Base-by-base conservation (phyloP, 2,797 vertebrate genomes). In the Amphiprion clarkii region DNA sequence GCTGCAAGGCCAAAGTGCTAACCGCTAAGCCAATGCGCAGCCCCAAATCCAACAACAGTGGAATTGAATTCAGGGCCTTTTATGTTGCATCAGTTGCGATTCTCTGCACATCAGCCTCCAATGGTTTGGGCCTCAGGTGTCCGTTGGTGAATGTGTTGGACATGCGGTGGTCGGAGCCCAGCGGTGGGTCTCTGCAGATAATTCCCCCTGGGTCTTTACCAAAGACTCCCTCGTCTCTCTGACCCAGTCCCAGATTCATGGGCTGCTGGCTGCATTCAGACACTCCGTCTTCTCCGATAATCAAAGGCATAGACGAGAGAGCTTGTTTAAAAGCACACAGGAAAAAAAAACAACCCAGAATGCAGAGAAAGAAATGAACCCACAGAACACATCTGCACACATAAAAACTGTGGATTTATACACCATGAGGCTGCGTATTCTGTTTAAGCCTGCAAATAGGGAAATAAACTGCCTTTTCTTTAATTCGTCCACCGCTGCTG, bases 211-310 rank as follows among this genome's bases (percentile, higher is more conserved):
- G 85, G 74, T 72, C 57, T 6, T 68, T 55, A 36, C 82, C 80
- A 77, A 87, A 80, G 62, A 36, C 80, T 84, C 76, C 79, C 73
- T 82, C 81, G 65, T 88, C 79, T 87, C 82, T 85, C 78, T 64
- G 84, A 84, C 76, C 65, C 77, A 53, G 78, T 67, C 61, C 67
- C 73, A 92, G 92, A 93, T 93, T 89, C 93, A 93, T 92, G 90
- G 85, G 74, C 80, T 77, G 67, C 79, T 72, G 71, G 82, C 81
- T 90, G 76, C 57, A 79, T 79, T 69, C 87, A 89, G 90, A 90
- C 74, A 25, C 69, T 79, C 82, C 27, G 81, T 86, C 87, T 77
- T 90, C 87, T 90, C 73, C 14, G 82, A 89, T 91, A 90, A 93
- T 94, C 89, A 92, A 86, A 92, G 76, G 40, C 72, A 59, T 80